Conservation (phyloP, 2,888 invertebrate species). For the Drosophila tripunctata region DNA sequence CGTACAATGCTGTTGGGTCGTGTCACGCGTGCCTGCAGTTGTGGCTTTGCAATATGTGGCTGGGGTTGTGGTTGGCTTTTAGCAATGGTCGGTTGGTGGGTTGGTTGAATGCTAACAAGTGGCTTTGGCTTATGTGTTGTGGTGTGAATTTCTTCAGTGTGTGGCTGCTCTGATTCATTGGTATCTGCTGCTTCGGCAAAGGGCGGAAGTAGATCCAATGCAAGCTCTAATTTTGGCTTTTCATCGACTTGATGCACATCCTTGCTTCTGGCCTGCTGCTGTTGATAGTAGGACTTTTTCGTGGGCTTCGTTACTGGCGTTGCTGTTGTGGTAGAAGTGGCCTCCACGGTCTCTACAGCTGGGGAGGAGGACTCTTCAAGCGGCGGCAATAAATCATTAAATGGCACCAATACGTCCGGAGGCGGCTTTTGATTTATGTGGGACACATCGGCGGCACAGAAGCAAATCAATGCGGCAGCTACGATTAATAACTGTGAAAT, state of each 20-base stretch:
- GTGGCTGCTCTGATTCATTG: slow-evolving; percentile 19
- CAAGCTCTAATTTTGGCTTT: slow-evolving; percentile 36
- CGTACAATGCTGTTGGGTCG: slow-evolving; percentile 23
- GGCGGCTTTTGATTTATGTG: slow-evolving; percentile 65
- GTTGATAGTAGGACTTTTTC: slow-evolving; percentile 59
- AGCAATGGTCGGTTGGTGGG: background rate
- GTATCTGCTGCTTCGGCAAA: slow-evolving; percentile 42
- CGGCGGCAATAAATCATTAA: slow-evolving; percentile 80
- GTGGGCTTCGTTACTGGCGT: slow-evolving; percentile 57
- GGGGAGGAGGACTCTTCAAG: slow-evolving; percentile 43
- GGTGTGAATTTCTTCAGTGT: slow-evolving; percentile 14
- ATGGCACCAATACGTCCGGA: slow-evolving; percentile 70
- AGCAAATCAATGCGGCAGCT: slow-evolving; percentile 65
- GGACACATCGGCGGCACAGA: slow-evolving; percentile 63
- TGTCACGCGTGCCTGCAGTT: slow-evolving; percentile 23
- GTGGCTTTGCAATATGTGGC: slow-evolving; percentile 16
- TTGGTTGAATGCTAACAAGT: slow-evolving; percentile 4
- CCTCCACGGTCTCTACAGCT: slow-evolving; percentile 4
- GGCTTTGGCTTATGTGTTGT: slow-evolving; percentile 44
- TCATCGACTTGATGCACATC: slow-evolving; percentile 40
- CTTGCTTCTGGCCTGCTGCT: slow-evolving; percentile 49
- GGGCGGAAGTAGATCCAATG: slow-evolving; percentile 66
- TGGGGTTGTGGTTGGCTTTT: slow-evolving; percentile 17
- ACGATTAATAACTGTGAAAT: slow-evolving; percentile 75
- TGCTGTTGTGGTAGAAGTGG: slow-evolving; percentile 30